Evolutionary conservation across 2,797 vertebrate genomes (phyloP), one percentile per base, ranked within the genome.

Genomic region (Sebastes itinus): DNA sequence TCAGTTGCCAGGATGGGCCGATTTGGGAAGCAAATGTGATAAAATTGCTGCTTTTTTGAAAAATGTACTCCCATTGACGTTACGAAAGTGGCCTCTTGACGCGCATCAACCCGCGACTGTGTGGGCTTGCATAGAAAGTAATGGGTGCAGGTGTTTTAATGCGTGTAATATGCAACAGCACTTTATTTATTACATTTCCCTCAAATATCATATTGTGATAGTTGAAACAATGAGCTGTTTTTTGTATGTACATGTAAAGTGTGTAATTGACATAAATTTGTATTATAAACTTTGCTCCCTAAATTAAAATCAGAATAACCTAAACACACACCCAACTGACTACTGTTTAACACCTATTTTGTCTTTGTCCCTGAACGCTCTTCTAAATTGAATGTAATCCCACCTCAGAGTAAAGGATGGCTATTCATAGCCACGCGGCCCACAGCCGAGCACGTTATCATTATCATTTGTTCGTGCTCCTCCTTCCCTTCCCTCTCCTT

Each of bases 351-450:
- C 52, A 66, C 25, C 14, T 60, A 14, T 77, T 63, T 86, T 66
- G 3, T 42, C 18, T 61, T 52, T 46, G 49, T 22, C 52, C 58
- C 23, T 55, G 27, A 85, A 88, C 69, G 22, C 63, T 27, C 68
- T 5, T 75, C 62, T 52, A 73, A 88, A 64, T 38, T 75, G 28
- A 85, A 85, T 62, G 23, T 70, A 66, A 65, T 82, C 22, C 33
- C 4, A 35, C 54, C 74, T 80, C 52, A 64, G 38, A 83, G 72
- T 60, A 72, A 84, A 69, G 23, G 56, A 82, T 14, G 42, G 35
- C 73, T 82, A 79, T 87, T 86, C 58, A 86, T 77, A 73, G 73
- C 71, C 23, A 14, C n/a, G 20, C 49, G 54, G 27, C 59, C 69
- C 27, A 78, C 64, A 87, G 65, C 74, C 4, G 1, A 67, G 76